Conservation (phyloP, 2,113 vertebrate genomes). For the Apus apus region DNA sequence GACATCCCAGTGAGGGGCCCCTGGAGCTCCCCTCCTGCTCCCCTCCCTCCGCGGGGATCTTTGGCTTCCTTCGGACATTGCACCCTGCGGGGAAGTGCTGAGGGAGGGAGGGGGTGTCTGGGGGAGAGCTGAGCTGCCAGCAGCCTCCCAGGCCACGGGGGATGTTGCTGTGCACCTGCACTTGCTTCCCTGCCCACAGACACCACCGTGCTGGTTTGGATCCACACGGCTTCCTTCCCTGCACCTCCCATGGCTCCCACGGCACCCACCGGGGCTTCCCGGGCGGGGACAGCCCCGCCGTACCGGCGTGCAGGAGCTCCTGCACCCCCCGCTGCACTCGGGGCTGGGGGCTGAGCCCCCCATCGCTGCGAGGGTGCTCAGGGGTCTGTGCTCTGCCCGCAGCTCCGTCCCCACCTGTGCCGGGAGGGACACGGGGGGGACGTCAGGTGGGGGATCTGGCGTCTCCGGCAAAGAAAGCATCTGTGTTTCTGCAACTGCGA, state of each 20-base stretch:
- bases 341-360: background rate
- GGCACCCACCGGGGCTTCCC: accelerated
- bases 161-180: background rate
- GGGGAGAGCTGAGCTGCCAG: accelerated
- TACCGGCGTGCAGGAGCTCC: background rate
- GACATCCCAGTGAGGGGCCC: background rate
- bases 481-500: background rate
- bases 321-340: accelerated
- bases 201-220: accelerated
- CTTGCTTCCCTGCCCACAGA: accelerated
- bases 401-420: background rate
- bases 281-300: accelerated
- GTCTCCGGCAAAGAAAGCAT: background rate
- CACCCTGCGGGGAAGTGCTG: background rate
- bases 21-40: too few relatives aligned
- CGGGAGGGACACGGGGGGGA: background rate
- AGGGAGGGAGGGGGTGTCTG: background rate
- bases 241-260: accelerated
- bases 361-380: accelerated
- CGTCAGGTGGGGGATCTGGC: accelerated
- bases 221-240: accelerated
- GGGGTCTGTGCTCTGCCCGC: background rate
- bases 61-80: constrained; percentile 31
- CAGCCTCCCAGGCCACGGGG: background rate
- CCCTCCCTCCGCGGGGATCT: background rate